Conservation (phyloP, 2,797 vertebrate species). For the Pseudochirops cupreus region DNA sequence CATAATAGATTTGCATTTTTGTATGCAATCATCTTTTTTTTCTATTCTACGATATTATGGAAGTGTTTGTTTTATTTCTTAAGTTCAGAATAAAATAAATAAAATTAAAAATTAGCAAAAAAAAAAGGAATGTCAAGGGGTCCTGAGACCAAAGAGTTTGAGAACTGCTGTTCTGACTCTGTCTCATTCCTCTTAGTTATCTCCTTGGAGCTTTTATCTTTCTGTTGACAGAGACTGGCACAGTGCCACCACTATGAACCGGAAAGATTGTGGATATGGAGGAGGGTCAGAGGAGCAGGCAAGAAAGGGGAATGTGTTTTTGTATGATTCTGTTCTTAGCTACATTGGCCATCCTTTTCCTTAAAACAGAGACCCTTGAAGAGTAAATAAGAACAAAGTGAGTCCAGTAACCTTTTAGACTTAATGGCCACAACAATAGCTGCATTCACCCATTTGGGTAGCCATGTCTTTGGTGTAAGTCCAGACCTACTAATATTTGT, state of each 20-base stretch:
- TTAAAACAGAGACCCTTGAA: background rate
- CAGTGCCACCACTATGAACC: background rate
- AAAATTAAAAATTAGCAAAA: background rate
- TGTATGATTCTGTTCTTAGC: background rate
- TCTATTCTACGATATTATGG: background rate
- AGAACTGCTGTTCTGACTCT: background rate
- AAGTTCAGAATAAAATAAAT: background rate
- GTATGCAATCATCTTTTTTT: background rate
- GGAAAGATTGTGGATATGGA: background rate
- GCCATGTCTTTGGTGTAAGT: background rate
- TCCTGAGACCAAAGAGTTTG: background rate
- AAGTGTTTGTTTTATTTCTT: background rate
- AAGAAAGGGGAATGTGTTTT: background rate
- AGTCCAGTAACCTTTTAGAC: background rate
- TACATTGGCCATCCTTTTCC: background rate
- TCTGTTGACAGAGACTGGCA: background rate
- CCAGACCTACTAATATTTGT: background rate
- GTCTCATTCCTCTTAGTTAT: background rate
- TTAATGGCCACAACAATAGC: background rate
- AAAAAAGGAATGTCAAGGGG: background rate
- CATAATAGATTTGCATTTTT: no score
- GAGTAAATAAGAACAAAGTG: background rate
- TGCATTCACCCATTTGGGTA: background rate
- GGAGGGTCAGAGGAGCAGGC: background rate
- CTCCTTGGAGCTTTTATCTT: background rate